Evolutionary conservation across 2,888 invertebrate genomes (phyloP), one percentile per base, ranked within the genome.

Genomic region (Caenorhabditis uteleia): DNA sequence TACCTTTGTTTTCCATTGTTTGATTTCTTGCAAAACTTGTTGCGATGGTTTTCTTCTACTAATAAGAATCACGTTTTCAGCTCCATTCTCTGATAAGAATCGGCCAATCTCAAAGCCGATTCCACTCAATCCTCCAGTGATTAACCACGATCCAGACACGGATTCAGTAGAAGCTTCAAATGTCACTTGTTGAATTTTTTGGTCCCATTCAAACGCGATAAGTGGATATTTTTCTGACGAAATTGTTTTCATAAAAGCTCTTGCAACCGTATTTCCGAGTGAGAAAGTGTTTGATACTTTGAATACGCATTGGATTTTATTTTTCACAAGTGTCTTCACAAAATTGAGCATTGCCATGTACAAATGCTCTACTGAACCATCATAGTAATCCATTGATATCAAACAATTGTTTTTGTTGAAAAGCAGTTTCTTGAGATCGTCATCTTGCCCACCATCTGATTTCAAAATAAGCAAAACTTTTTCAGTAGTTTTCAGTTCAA

Each of bases 111-210:
- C 70, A 25, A 73, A 62, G 6, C 81, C 81, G 12, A 81, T 75
- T 16, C 81, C 81, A 31, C 73, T 69, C 20, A 78, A 61, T 34
- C 80, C 80, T 18, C 81, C 80, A 5, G 78, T 79, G 1, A 81
- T 70, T 34, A 80, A 34, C 78, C 79, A 74, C 14, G 44, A 45
- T 45, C 70, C 69, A 42, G 7, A 14, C 1, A 66, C 44, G 14
- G 42, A 16, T 12, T 16, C 3, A 1, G 38, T 31, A 2, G 47
- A 44, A 6, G 49, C 49, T 10, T 21, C 8, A 8, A 56, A 64
- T 14, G 55, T 50, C 18, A 65, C 47, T 61, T 65, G 48, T 27
- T 64, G 59, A 10, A 71, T 47, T 14, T 49, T 67, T 34, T 74
- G 68, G n/a, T 57, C 45, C 74, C 70, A 74, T 10, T 47, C n/a